These are phyloP conservation scores for Drosophila pseudoananassae DNA, from an alignment of 1,140 invertebrate species.

Conservation along the genomic window DNA sequence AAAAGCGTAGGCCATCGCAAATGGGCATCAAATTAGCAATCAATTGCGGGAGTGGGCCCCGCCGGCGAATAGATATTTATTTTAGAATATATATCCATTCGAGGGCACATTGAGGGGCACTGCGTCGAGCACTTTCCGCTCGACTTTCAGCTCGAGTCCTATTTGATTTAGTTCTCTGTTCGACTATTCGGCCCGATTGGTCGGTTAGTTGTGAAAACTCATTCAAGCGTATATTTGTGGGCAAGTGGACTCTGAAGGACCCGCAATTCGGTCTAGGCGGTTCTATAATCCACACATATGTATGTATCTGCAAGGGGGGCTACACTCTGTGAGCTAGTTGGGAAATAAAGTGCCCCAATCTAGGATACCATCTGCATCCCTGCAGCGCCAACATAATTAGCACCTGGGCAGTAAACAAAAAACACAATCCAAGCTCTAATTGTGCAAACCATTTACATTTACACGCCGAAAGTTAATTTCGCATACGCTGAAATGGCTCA, in stretches of 20 bases:
- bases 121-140: slow-evolving; percentile 58
- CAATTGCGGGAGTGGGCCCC: slow-evolving; percentile 44
- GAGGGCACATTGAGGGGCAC: slow-evolving; percentile 29
- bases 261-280: neutral
- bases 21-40: slow-evolving; percentile 69
- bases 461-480: slow-evolving; percentile 57
- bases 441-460: slow-evolving; percentile 52
- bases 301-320: no score
- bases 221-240: slow-evolving; percentile 64
- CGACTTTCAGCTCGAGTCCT: slow-evolving; percentile 64
- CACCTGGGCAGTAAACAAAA: slow-evolving; percentile 8
- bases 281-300: no score
- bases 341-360: neutral
- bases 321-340: neutral
- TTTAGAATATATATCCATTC: slow-evolving; percentile 65
- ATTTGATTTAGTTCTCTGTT: slow-evolving; percentile 64
- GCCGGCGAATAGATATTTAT: slow-evolving; percentile 70
- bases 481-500: slow-evolving; percentile 38
- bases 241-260: slow-evolving; percentile 47
- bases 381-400: slow-evolving; percentile 35
- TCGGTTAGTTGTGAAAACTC: slow-evolving; percentile 55
- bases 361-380: slow-evolving; percentile 28
- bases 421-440: slow-evolving; percentile 46
- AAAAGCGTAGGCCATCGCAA: slow-evolving; percentile 41
- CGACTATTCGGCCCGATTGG: slow-evolving; percentile 42